Evolutionary conservation across 2,797 vertebrate species (phyloP).

Genomic region (Lacerta viridis): DNA sequence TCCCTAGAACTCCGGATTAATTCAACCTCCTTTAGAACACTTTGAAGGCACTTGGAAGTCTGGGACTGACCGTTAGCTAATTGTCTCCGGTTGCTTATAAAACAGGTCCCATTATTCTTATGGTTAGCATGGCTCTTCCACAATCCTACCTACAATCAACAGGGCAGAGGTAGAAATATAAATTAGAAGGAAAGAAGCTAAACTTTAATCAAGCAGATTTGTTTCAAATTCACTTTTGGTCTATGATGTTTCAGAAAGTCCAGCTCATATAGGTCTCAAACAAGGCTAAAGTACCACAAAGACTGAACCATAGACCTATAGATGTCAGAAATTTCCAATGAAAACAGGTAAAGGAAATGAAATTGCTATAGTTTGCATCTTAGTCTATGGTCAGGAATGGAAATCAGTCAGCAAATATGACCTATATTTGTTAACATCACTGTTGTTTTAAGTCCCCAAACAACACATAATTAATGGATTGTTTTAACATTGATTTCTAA

Average conservation of each 20-base stretch:
- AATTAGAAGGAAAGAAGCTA: slow-evolving; percentile 36
- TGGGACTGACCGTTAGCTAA: slow-evolving; percentile 55
- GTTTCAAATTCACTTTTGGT: not conserved
- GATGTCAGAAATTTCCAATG: no score
- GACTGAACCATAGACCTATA: not conserved
- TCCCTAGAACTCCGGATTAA: slow-evolving; percentile 83
- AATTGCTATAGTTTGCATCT: no score
- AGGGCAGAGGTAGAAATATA: slow-evolving; percentile 42
- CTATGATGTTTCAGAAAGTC: not conserved
- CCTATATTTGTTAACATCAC: no score
- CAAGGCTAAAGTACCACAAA: not conserved
- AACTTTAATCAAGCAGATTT: slow-evolving; percentile 18
- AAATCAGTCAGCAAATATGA: no score
- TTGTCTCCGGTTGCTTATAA: slow-evolving; percentile 68
- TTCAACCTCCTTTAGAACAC: slow-evolving; percentile 85
- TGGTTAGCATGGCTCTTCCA: slow-evolving; percentile 89
- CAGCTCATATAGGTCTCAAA: not conserved
- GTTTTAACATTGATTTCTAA: no score
- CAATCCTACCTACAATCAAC: slow-evolving; percentile 87
- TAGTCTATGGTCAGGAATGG: no score
- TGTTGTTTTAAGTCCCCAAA: no score
- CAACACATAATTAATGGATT: no score
- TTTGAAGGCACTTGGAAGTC: slow-evolving; percentile 80
- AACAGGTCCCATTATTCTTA: slow-evolving; percentile 82
- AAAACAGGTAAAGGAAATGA: no score